These are phyloP conservation scores for Peromyscus polionotus DNA, from an alignment of 2,113 vertebrate genomes.

Conservation along the genomic window DNA sequence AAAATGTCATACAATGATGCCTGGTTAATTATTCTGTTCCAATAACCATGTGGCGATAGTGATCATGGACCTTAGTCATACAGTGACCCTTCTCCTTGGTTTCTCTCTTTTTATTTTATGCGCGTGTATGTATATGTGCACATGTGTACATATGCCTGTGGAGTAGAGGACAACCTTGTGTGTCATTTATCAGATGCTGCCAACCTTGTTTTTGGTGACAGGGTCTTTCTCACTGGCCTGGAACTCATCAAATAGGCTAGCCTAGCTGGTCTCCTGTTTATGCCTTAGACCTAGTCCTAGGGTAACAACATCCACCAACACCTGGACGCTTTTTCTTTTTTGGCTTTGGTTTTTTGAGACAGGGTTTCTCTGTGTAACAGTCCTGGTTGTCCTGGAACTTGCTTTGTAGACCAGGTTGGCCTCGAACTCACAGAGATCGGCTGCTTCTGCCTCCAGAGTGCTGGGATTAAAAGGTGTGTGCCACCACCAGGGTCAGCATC, in stretches of 20 bases:
- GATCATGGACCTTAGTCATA: too few species aligned
- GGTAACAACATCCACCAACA: too few species aligned
- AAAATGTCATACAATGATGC: background rate
- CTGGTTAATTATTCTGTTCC: background rate
- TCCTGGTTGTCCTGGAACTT: background rate
- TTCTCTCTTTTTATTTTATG: background rate
- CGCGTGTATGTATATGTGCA: background rate
- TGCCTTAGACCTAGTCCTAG: background rate
- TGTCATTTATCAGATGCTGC: background rate
- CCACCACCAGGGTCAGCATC: background rate
- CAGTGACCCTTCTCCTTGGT: background rate
- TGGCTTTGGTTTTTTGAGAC: background rate
- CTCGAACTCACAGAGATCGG: background rate
- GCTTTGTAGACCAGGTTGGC: background rate
- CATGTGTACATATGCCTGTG: background rate
- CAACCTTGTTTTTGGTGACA: background rate
- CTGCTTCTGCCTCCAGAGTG: background rate
- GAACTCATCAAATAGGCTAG: background rate
- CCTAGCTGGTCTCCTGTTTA: too few species aligned
- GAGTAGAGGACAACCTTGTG: background rate
- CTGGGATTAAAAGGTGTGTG: background rate
- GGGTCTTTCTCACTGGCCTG: background rate
- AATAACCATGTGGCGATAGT: background rate
- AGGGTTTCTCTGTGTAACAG: background rate
- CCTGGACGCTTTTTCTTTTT: background rate